Base-by-base conservation (phyloP, 2,888 invertebrate genomes). In the Megastigmus dorsalis region DNA sequence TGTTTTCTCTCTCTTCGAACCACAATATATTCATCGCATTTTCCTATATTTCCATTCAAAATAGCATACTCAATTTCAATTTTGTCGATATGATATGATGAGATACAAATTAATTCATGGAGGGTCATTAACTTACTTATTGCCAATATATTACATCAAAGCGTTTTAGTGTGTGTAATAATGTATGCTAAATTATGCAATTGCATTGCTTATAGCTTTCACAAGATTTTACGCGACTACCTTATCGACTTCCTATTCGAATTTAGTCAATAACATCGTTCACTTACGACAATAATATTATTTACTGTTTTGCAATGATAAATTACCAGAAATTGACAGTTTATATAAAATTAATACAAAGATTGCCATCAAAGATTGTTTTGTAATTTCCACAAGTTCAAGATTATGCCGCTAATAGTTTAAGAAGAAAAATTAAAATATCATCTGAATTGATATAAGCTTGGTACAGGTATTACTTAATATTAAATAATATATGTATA, bases 121-220 rank as follows among this genome's bases (percentile, higher is more conserved):
- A 2, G 18, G 5, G 28, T 20, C 18, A 1, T 30, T 18, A 41
- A 20, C 10, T 33, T 9, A 33, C 33, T 36, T n/a, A 20, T 54
- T 57, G 9, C 23, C 7, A 55, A 55, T 55, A 45, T 36, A 15
- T 26, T 33, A 45, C 33, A 13, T 43, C 45, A 57, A 28, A 9
- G 28, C 13, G 18, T 66, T 55, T 36, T 18, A 43, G 20, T 15
- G 28, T n/a, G 2, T 18, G 3, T 13, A 33, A 41, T 65, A 48
- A 60, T 52, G 30, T 60, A 69, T 69, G 60, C 50, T 15, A 30
- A 60, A 30, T 60, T 30, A 52, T 38, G 52, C 41, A 52, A 60
- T 15, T 5, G 9, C 23, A 28, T n/a, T 52, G 18, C 43, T 43
- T 59, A n/a, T n/a, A 30, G n/a, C 28, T 69, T 41, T 69, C 30